phyloP scores from a whole-genome alignment of 1,140 invertebrate genomes.

The Anagrus nilaparvatae region DNA sequence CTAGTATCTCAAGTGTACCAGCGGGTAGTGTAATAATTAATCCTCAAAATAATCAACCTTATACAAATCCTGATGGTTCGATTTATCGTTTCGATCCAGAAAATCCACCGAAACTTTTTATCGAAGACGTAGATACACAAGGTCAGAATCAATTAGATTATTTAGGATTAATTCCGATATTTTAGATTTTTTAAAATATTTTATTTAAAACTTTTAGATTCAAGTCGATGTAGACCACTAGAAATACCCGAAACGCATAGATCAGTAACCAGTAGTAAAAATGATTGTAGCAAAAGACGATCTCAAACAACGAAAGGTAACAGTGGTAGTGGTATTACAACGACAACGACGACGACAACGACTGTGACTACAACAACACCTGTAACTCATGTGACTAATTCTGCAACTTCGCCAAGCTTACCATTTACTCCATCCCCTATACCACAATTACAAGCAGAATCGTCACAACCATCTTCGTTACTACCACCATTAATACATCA shows the following conservation, averaged over 20 bases:
- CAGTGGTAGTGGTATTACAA: slow-evolving; percentile 12
- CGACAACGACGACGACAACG: slow-evolving; percentile 9
- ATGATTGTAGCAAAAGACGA: slow-evolving; percentile 18
- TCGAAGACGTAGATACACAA: slow-evolving; percentile 23
- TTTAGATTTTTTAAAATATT: slow-evolving; percentile 4
- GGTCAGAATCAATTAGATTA: slow-evolving; percentile 1
- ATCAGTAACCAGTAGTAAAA: background rate
- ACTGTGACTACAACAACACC: slow-evolving; percentile 3
- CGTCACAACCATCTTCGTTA: too few relatives aligned
- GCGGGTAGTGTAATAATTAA: slow-evolving; percentile 78
- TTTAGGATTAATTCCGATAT: background rate
- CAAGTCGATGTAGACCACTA: slow-evolving; percentile 6
- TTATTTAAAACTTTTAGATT: too few relatives aligned
- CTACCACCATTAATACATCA: slow-evolving; percentile 8
- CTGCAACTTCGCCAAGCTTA: slow-evolving; percentile 33
- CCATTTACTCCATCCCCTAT: slow-evolving; percentile 29
- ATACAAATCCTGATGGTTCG: slow-evolving; percentile 40
- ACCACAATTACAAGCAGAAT: too few relatives aligned
- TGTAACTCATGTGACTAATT: slow-evolving; percentile 29
- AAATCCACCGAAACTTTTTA: slow-evolving; percentile 48
- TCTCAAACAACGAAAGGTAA: slow-evolving; percentile 22
- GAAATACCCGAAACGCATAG: background rate
- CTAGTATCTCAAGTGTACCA: slow-evolving; percentile 70
- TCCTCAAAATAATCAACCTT: slow-evolving; percentile 53
- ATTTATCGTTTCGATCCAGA: slow-evolving; percentile 65